A percentile compares a stretch with the other conserved stretches of the same genome.
Conservation (phyloP, 2,888 invertebrate species). For the Galeruca laticollis region DNA sequence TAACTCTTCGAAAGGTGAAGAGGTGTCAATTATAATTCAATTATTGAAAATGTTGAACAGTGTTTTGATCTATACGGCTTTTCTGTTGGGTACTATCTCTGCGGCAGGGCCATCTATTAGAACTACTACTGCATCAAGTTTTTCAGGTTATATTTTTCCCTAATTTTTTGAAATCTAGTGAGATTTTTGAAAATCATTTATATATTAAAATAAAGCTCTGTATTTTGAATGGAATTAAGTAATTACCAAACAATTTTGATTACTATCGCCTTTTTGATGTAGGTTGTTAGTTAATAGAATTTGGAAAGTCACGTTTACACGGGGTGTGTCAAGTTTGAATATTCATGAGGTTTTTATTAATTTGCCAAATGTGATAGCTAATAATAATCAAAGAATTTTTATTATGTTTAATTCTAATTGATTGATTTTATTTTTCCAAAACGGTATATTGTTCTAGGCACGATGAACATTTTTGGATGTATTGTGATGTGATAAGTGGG, state of each 20-base stretch:
- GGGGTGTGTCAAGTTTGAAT: neutral
- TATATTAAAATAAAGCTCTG: too few species aligned
- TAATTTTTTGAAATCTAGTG: conserved; percentile 6
- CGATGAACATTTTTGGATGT: too few species aligned
- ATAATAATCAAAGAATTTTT: neutral
- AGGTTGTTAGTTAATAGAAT: neutral
- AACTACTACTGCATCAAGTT: conserved; percentile 39
- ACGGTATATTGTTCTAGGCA: too few species aligned
- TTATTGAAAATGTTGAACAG: conserved; percentile 42
- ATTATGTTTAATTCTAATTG: too few species aligned
- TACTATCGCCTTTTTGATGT: neutral
- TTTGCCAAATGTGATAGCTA: neutral
- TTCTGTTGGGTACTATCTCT: conserved; percentile 48
- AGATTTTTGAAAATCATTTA: neutral
- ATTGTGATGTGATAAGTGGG: too few species aligned
- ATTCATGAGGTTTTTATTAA: too few species aligned
- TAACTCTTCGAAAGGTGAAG: conserved; percentile 9
- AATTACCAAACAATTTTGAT: neutral
- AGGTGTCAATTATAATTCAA: conserved; percentile 1
- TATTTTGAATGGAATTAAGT: too few species aligned
- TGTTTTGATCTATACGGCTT: conserved; percentile 46
- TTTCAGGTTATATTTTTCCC: conserved; percentile 39
- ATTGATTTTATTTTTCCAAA: too few species aligned
- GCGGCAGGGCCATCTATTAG: conserved; percentile 53
- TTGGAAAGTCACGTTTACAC: neutral